Evolutionary conservation across 2,888 invertebrate species (phyloP), one percentile per base, ranked within the genome.

Genomic region (Acronicta aceris): DNA sequence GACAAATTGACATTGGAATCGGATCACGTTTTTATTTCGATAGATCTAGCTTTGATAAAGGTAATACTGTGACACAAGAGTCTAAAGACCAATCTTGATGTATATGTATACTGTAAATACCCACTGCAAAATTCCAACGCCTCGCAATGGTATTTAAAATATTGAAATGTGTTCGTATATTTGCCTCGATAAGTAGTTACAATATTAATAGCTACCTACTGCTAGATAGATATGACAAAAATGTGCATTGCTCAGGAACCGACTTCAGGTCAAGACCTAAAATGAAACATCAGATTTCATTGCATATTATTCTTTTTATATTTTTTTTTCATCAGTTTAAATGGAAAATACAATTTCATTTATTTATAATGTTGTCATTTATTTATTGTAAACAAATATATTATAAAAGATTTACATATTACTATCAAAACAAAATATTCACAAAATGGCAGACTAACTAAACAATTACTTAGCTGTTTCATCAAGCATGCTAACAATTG

Each of bases 351-450:
- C 94, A 94, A 90, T 94, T 93, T 93, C 90, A 92, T 93, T 94
- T 94, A 94, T 91, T 94, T 92, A 93, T 94, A 94, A 91, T 93
- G 93, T 94, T 94, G 93, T 94, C 93, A 94, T 94, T 94, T 92
- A 92, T 91, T 91, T 94, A 93, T 93, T 93, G 93, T 94, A 94
- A 94, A 94, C 94, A 94, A 94, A 94, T 94, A 94, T 94, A 94
- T 94, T 94, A 94, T 94, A 94, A 94, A 94, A 94, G 94, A 94
- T 94, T 94, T 94, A 94, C 94, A 94, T 94, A 94, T 94, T 93
- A 94, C 93, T 94, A 94, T 94, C 92, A 94, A 94, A 94, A 94
- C 94, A 93, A 94, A 93, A 94, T 94, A 94, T 94, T 94, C 94
- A 94, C 94, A 94, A 94, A 93, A 93, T 94, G 94, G 94, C 94